Evolutionary conservation across 1,140 invertebrate species (phyloP), one percentile per base, ranked within the genome.

Genomic region (Ruditapes philippinarum): DNA sequence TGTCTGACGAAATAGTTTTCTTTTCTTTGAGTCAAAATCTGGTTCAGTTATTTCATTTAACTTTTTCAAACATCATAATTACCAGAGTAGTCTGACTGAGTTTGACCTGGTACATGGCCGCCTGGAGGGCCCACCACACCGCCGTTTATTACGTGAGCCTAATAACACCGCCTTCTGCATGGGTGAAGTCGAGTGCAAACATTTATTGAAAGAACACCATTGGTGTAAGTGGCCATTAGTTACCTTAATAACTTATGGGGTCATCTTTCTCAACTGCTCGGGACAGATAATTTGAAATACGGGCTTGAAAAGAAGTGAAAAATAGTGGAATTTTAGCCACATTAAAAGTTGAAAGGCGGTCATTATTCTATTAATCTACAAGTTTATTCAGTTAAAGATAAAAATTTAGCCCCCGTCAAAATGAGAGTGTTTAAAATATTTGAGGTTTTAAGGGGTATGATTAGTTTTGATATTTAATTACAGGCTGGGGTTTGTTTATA

Each of bases 341-440:
- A 84, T 84, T 73, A 45, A 84, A 51, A 38, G 65, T 36, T 84
- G 82, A 84, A 84, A 74, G 82, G 28, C 25, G n/a, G 65, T 84
- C 62, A 70, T 84, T 84, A 84, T 84, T 84, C 40, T 57, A 84
- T 84, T 84, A 84, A 84, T 84, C 62, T 84, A 60, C 79, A 57
- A 40, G 51, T 81, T 81, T 79, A 54, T 49, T 28, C 45, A 79
- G 31, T 79, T 45, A 33, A 65, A 65, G 65, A 81, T 81, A 38
- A 81, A 65, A 81, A 45, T 60, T 40, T 57, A 81, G 54, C 33
- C 28, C n/a, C 74, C 42, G 65, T 84, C 65, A 83, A 38, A 62
- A 65, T 65, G 65, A 49, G 38, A 11, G 49, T 70, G 36, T 70
- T 73, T 73, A 36, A 84, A 84, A 84, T 84, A 45, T 49, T 84